Evolutionary conservation across 2,797 vertebrate genomes (phyloP).

Genomic region (Setipinna tenuifilis): DNA sequence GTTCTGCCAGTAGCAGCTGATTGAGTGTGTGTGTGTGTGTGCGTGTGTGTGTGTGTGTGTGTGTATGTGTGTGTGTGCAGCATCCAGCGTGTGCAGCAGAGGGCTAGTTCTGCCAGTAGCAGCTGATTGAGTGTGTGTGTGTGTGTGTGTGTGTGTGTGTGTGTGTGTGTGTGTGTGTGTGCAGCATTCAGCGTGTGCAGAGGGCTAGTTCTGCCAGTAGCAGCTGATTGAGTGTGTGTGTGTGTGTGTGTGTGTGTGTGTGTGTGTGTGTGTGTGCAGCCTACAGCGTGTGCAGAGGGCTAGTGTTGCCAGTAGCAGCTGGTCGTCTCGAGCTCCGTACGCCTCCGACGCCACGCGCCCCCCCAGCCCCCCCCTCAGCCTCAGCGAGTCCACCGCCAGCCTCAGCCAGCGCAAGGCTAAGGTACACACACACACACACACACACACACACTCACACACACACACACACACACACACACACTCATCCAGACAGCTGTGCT

Average conservation of each 20-base stretch:
- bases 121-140: too few relatives aligned
- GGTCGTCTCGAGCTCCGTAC: conserved; percentile 69
- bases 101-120: conserved; percentile 64
- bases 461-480: too few relatives aligned
- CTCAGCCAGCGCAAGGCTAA: conserved; percentile 77
- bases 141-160: too few relatives aligned
- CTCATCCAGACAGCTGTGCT: too few relatives aligned
- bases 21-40: too few relatives aligned
- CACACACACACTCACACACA: too few relatives aligned
- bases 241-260: conserved; percentile 47
- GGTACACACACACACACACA: conserved; percentile 57
- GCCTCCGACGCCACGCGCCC: conserved; percentile 66
- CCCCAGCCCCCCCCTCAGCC: conserved; percentile 73
- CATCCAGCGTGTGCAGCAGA: conserved; percentile 69
- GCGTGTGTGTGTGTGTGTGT: too few relatives aligned
- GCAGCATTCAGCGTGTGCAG: conserved; percentile 71
- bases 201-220: conserved; percentile 72
- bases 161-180: conserved; percentile 6
- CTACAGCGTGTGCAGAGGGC: conserved; percentile 71
- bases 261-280: conserved; percentile 55
- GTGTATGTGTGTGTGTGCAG: conserved; percentile 51
- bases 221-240: not conserved
- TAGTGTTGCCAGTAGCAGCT: conserved; percentile 71
- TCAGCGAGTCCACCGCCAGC: conserved; percentile 75
- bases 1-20: conserved; percentile 52